A percentile compares a stretch with the other conserved stretches of the same genome.
Conservation (phyloP, 2,113 vertebrate species). For the Lepus timidus region DNA sequence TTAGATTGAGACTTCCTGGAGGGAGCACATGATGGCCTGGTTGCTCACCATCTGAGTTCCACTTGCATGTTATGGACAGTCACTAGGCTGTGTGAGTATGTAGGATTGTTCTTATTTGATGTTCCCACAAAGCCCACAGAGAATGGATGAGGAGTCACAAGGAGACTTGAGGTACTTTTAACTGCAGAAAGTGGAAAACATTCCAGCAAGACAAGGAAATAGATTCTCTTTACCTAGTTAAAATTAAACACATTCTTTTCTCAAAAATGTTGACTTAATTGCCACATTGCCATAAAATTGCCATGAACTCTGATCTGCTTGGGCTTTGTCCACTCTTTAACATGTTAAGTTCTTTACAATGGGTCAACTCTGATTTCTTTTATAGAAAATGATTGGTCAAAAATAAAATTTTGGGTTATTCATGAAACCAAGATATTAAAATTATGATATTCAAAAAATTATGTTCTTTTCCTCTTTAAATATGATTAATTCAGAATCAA, state of each 20-base stretch:
- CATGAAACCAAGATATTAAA: background rate
- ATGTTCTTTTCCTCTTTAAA: slow-evolving; percentile 3
- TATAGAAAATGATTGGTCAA: slow-evolving; percentile 26
- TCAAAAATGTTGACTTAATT: slow-evolving; percentile 8
- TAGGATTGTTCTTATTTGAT: background rate
- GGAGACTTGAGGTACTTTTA: background rate
- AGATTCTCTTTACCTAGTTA: background rate
- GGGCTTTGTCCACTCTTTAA: background rate
- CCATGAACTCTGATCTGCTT: background rate
- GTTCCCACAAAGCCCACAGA: background rate
- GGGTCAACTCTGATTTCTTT: background rate
- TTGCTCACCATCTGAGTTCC: background rate
- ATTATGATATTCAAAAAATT: background rate
- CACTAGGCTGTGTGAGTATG: background rate
- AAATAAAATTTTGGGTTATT: slow-evolving; percentile 48
- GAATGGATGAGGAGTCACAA: background rate
- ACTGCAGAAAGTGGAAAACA: background rate
- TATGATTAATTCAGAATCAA: background rate
- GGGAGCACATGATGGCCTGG: background rate
- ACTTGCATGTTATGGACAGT: too few species aligned
- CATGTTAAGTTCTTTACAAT: background rate
- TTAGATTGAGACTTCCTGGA: slow-evolving; percentile 22
- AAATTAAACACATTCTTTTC: background rate
- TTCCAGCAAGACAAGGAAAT: background rate
- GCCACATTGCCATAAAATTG: background rate